A percentile compares a stretch with the other conserved stretches of the same genome.
phyloP scores from a whole-genome alignment of 2,797 vertebrate genomes.

The Thamnophis elegans region DNA sequence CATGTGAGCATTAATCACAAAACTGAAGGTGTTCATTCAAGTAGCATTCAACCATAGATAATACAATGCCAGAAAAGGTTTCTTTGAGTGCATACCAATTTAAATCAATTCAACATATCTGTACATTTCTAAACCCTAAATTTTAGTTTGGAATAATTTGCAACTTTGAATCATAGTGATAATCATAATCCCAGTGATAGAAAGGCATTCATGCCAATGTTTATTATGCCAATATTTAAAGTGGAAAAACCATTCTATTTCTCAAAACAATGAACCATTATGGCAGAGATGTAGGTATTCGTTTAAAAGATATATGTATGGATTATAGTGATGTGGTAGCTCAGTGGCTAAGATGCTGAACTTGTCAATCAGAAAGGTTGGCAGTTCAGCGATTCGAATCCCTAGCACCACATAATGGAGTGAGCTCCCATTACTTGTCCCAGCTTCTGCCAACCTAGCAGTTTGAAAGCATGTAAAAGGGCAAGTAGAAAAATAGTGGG shows the following conservation, averaged over 20 bases:
- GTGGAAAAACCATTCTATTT: neutral
- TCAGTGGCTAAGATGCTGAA: too few species aligned
- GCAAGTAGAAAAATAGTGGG: too few species aligned
- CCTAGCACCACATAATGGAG: too few species aligned
- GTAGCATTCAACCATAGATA: neutral
- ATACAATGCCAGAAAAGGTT: neutral
- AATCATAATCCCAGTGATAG: neutral
- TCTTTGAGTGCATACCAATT: neutral
- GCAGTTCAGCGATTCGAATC: too few species aligned
- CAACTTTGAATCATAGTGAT: neutral
- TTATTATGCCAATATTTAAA: neutral
- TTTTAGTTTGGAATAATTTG: neutral
- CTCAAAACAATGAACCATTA: neutral
- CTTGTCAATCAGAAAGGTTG: too few species aligned
- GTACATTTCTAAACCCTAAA: neutral
- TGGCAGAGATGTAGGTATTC: neutral
- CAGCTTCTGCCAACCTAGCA: too few species aligned
- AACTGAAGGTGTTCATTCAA: neutral
- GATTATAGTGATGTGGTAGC: neutral
- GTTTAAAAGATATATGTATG: neutral
- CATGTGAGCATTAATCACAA: neutral
- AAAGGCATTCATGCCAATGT: neutral
- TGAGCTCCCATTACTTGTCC: too few species aligned
- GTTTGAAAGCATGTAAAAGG: too few species aligned
- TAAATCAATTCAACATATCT: neutral